Conservation (phyloP, 2,113 vertebrate species). For the Brevimyrus niger region DNA sequence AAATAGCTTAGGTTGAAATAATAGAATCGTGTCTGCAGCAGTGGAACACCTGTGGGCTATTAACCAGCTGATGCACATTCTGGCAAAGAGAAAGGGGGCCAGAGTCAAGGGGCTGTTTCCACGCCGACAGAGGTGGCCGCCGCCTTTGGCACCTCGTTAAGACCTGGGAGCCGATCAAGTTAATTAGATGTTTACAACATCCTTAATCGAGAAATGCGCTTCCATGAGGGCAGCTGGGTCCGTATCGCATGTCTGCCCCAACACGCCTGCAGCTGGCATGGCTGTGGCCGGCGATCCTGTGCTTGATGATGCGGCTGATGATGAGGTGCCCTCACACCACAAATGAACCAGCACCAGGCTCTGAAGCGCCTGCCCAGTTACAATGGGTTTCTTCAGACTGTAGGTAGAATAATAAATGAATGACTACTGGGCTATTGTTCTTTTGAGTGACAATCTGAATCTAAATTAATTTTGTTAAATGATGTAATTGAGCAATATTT, state of each 20-base stretch:
- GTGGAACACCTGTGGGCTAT: slow-evolving; percentile 24
- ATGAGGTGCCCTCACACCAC: neutral
- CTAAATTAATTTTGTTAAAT: neutral
- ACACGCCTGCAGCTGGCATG: neutral
- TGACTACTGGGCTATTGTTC: neutral
- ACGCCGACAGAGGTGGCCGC: neutral
- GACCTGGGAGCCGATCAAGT: slow-evolving; percentile 42
- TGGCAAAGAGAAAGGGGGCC: slow-evolving; percentile 7
- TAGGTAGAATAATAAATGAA: neutral
- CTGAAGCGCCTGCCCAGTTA: neutral
- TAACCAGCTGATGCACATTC: slow-evolving; percentile 16
- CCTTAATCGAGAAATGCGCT: slow-evolving; percentile 35
- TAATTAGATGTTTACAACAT: slow-evolving; percentile 47
- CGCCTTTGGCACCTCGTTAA: slow-evolving; percentile 42
- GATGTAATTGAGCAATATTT: neutral
- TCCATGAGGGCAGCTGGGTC: slow-evolving; percentile 6
- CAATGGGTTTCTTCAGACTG: neutral
- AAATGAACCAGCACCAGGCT: neutral
- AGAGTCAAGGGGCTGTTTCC: slow-evolving; percentile 8
- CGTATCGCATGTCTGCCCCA: slow-evolving; percentile 2
- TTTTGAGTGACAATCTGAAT: neutral
- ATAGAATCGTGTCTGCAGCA: neutral
- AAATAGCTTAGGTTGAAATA: neutral
- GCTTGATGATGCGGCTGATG: neutral
- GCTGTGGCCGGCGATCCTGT: neutral